Percentiles rank a stretch among this genome's conserved stretches.
Evolutionary conservation across 1,140 invertebrate genomes (phyloP).

Genomic region (Trinorchestia longiramus): DNA sequence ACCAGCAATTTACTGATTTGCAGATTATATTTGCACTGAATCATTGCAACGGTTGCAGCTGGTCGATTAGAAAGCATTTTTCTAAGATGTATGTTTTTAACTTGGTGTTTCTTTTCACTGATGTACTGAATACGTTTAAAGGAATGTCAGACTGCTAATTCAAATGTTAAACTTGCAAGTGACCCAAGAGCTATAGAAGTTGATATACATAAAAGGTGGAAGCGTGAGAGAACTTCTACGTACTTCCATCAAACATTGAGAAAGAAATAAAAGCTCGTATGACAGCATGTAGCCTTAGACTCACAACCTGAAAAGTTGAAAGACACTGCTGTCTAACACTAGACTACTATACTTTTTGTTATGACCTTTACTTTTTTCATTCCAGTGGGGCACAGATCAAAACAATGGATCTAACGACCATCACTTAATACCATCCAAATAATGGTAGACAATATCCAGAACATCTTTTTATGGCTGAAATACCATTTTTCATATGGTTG

Average conservation of each 20-base stretch:
- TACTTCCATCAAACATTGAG: not conserved
- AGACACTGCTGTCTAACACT: too few species aligned
- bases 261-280: not conserved
- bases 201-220: not conserved
- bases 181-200: not conserved
- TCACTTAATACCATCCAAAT: not conserved
- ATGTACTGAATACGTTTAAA: not conserved
- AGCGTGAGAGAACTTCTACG: not conserved
- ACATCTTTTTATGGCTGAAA: not conserved
- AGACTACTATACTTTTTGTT: not conserved
- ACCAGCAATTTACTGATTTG: not conserved
- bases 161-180: not conserved
- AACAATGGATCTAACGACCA: not conserved
- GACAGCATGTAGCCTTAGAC: not conserved
- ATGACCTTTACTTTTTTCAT: not conserved
- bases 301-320: too few species aligned
- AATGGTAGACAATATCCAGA: not conserved
- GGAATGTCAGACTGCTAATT: not conserved
- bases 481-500: not conserved
- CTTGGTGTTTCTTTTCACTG: not conserved
- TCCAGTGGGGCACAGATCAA: not conserved
- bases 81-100: not conserved
- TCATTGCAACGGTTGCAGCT: not conserved
- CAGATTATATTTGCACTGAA: not conserved
- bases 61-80: not conserved